A percentile compares a stretch with the other conserved stretches of the same genome.
Conservation (phyloP, 2,888 invertebrate species). For the Drosophila paracracens region DNA sequence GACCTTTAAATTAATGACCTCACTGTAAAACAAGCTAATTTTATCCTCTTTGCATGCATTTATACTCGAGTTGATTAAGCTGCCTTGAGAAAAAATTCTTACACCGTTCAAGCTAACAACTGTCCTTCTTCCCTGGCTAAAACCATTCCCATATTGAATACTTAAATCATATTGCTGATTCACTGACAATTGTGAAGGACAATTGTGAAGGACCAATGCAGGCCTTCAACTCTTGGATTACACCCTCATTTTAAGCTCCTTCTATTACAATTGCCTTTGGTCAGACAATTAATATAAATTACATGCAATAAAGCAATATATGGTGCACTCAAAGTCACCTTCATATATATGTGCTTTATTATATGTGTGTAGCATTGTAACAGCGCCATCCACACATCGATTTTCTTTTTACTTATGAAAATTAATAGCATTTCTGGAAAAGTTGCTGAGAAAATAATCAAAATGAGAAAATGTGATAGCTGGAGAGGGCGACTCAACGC, state of each 20-base stretch:
- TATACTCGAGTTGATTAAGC: neutral
- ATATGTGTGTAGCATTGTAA: neutral
- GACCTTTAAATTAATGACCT: neutral
- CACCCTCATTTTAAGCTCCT: neutral
- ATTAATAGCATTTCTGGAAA: slow-evolving; percentile 57
- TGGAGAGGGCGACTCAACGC: neutral
- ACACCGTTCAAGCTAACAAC: neutral
- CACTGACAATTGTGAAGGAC: neutral
- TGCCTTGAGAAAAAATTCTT: neutral
- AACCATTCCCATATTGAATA: slow-evolving; percentile 14
- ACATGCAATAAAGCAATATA: neutral
- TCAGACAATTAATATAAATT: slow-evolving; percentile 15
- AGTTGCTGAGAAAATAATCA: slow-evolving; percentile 10
- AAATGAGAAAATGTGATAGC: slow-evolving; percentile 4
- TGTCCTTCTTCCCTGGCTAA: slow-evolving; percentile 2
- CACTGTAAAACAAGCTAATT: neutral
- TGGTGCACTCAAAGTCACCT: slow-evolving; percentile 3
- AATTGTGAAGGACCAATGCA: neutral
- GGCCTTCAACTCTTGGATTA: neutral
- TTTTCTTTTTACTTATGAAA: slow-evolving; percentile 60
- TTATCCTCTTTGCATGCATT: neutral
- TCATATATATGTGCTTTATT: neutral
- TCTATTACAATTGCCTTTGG: neutral
- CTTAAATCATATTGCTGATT: slow-evolving; percentile 8
- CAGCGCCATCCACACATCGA: slow-evolving; percentile 37